phyloP scores from a whole-genome alignment of 2,797 vertebrate species.

The Schizopygopsis malacanthus region DNA sequence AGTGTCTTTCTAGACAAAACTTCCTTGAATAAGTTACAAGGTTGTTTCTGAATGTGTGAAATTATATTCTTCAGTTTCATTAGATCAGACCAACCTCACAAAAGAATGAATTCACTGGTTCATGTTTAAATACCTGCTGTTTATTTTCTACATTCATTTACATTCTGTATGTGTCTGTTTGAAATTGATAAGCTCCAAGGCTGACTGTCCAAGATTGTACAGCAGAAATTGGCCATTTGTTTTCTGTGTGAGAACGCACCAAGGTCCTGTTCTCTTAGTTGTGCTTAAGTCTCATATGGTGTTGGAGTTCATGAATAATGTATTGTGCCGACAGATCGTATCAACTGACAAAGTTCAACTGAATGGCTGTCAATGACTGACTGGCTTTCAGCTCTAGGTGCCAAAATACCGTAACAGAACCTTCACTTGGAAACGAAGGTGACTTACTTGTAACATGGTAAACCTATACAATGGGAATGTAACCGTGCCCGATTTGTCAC shows the following conservation, averaged over 20 bases:
- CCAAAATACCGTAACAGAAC: conserved; percentile 50
- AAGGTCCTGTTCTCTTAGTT: conserved; percentile 41
- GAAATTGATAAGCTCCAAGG: conserved; percentile 18
- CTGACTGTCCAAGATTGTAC: neutral
- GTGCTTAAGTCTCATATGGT: conserved; percentile 57
- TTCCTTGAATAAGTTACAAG: conserved; percentile 2
- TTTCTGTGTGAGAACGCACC: conserved; percentile 7
- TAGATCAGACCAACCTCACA: conserved; percentile 10
- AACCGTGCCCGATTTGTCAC: neutral
- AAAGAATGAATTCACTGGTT: conserved; percentile 11
- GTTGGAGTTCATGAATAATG: conserved; percentile 60
- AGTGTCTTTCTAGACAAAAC: neutral
- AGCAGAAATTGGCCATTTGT: conserved; percentile 23
- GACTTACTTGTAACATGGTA: conserved; percentile 24
- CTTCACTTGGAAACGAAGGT: conserved; percentile 23
- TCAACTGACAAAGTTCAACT: conserved; percentile 58
- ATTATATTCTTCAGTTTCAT: conserved; percentile 16
- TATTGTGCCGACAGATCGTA: conserved; percentile 56
- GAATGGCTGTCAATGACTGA: conserved; percentile 59
- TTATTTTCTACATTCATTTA: conserved; percentile 14
- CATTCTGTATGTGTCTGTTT: neutral
- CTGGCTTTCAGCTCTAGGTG: conserved; percentile 49
- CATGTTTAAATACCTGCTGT: conserved; percentile 20
- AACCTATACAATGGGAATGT: conserved; percentile 25
- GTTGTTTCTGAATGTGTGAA: conserved; percentile 24